Percentiles rank a stretch among this genome's conserved stretches.
These are phyloP conservation scores for Microctonus brassicae DNA, from an alignment of 2,888 invertebrate species.

Conservation along the genomic window DNA sequence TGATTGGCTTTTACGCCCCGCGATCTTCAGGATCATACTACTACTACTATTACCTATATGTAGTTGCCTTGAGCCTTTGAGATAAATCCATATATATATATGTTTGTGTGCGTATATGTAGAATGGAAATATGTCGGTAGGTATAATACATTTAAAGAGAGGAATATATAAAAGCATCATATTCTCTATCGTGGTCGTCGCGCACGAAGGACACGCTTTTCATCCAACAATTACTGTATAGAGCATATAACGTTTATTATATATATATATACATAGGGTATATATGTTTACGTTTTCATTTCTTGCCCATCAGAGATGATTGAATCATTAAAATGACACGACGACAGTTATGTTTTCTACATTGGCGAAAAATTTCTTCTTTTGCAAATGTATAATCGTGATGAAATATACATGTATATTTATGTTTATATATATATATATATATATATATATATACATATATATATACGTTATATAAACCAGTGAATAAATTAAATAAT, in stretches of 20 bases:
- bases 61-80: background rate
- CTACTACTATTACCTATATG: background rate
- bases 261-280: background rate
- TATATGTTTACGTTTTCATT: constrained; percentile 13
- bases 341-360: constrained; percentile 1
- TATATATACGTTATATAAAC: background rate
- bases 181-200: background rate
- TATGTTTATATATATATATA: background rate
- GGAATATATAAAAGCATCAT: background rate
- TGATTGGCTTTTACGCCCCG: constrained; percentile 45
- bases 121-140: background rate
- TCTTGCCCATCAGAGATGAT: constrained; percentile 12
- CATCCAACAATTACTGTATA: constrained; percentile 17
- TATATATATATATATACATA: background rate
- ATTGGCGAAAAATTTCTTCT: constrained; percentile 7
- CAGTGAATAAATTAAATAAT: background rate
- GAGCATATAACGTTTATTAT: background rate
- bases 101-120: too few species aligned
- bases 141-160: too few species aligned
- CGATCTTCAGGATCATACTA: constrained; percentile 34
- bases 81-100: background rate
- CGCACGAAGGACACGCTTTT: constrained; percentile 17
- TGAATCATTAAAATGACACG: constrained; percentile 21
- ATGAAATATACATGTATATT: background rate
- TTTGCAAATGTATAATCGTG: background rate